These are phyloP conservation scores for Heliopora coerulea DNA, from an alignment of 92 coral and sea anemone species.

Conservation along the genomic window DNA sequence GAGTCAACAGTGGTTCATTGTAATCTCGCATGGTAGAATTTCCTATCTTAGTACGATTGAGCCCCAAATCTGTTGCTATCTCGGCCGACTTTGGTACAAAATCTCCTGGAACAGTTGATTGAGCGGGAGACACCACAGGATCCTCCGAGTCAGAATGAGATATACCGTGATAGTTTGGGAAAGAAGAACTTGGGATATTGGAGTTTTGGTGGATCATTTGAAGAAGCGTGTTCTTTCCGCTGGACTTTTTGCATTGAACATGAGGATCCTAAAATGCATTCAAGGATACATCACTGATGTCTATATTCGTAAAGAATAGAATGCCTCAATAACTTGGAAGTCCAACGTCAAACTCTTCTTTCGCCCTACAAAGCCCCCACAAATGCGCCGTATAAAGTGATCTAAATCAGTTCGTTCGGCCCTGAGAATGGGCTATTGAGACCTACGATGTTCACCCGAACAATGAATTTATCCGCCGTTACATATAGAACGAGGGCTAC, in stretches of 20 bases:
- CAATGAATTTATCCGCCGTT: too few relatives aligned
- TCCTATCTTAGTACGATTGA: too few relatives aligned
- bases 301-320: too few relatives aligned
- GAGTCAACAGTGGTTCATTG: neutral
- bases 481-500: too few relatives aligned
- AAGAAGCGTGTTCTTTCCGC: neutral
- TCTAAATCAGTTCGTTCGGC: too few relatives aligned
- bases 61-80: neutral
- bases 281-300: neutral
- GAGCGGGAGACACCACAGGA: neutral
- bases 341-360: too few relatives aligned
- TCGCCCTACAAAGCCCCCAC: too few relatives aligned
- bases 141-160: constrained; percentile 17
- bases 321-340: too few relatives aligned
- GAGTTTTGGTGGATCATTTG: neutral
- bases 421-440: too few relatives aligned
- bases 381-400: too few relatives aligned
- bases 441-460: too few relatives aligned
- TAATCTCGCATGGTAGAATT: neutral
- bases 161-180: constrained; percentile 4
- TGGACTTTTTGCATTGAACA: neutral
- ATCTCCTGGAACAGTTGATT: neutral
- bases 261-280: neutral
- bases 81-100: neutral
- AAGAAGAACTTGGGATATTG: neutral